Evolutionary conservation across 2,888 invertebrate genomes (phyloP).

Genomic region (Apamea crenata): DNA sequence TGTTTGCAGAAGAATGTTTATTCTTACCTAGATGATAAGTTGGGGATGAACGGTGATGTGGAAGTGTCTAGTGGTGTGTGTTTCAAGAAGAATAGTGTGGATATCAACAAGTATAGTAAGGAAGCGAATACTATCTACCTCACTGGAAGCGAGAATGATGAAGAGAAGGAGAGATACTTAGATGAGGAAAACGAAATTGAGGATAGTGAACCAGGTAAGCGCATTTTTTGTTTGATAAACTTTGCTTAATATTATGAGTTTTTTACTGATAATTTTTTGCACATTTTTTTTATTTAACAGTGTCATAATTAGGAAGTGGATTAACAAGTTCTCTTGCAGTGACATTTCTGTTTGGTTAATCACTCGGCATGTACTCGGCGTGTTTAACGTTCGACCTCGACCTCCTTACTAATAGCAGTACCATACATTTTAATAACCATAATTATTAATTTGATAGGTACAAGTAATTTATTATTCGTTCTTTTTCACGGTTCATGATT

Average conservation of each 20-base stretch:
- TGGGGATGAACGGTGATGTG: constrained; percentile 92
- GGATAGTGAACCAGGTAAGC: constrained; percentile 83
- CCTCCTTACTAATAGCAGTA: background rate
- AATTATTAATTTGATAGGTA: background rate
- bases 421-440: background rate
- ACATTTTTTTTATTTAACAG: constrained; percentile 1
- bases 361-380: background rate
- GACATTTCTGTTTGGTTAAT: background rate
- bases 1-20: constrained; percentile 95
- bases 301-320: background rate
- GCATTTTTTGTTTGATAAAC: constrained; percentile 1
- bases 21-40: constrained; percentile 92
- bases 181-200: constrained; percentile 73
- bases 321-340: background rate
- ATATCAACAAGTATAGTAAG: constrained; percentile 89
- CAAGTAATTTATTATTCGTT: background rate
- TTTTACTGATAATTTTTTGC: background rate
- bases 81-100: constrained; percentile 92
- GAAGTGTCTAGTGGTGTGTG: constrained; percentile 92
- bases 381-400: background rate
- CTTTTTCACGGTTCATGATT: background rate
- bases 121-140: constrained; percentile 89
- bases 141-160: constrained; percentile 82
- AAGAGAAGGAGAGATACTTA: constrained; percentile 79
- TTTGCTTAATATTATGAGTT: background rate